Evolutionary conservation across 1,140 invertebrate genomes (phyloP).

Genomic region (Agrilus planipennis): DNA sequence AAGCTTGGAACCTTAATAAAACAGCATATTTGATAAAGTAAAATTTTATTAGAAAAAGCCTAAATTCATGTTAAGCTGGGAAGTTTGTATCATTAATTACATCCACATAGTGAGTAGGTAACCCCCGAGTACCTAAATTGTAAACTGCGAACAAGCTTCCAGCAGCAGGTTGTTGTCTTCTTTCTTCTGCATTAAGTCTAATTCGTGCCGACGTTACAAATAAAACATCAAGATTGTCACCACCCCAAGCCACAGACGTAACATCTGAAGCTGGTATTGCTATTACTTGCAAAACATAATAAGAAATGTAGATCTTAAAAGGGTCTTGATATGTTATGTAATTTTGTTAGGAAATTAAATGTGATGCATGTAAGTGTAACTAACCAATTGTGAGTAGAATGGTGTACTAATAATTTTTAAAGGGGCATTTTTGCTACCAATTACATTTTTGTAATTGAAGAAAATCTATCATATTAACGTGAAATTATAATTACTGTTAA

Average conservation of each 20-base stretch:
- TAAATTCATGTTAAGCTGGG: too few relatives aligned
- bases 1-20: too few relatives aligned
- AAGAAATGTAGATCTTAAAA: background rate
- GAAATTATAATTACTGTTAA: too few relatives aligned
- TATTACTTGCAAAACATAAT: constrained; percentile 42
- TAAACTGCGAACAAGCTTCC: constrained; percentile 62
- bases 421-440: too few relatives aligned
- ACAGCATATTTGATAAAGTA: too few relatives aligned
- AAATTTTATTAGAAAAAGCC: too few relatives aligned
- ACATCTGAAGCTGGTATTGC: constrained; percentile 57
- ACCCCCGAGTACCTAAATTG: constrained; percentile 50
- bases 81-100: too few relatives aligned
- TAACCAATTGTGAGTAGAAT: background rate
- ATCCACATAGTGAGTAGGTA: too few relatives aligned
- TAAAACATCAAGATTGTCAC: constrained; percentile 56
- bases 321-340: background rate
- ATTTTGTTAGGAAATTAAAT: background rate
- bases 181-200: constrained; percentile 37
- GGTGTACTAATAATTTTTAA: background rate
- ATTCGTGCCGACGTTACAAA: constrained; percentile 58
- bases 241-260: constrained; percentile 72
- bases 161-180: constrained; percentile 45
- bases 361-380: constrained; percentile 1
- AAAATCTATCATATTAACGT: too few relatives aligned
- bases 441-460: too few relatives aligned